A percentile compares a stretch with the other conserved stretches of the same genome.
phyloP scores from a whole-genome alignment of 1,140 invertebrate genomes.

The Hyles vespertilio region DNA sequence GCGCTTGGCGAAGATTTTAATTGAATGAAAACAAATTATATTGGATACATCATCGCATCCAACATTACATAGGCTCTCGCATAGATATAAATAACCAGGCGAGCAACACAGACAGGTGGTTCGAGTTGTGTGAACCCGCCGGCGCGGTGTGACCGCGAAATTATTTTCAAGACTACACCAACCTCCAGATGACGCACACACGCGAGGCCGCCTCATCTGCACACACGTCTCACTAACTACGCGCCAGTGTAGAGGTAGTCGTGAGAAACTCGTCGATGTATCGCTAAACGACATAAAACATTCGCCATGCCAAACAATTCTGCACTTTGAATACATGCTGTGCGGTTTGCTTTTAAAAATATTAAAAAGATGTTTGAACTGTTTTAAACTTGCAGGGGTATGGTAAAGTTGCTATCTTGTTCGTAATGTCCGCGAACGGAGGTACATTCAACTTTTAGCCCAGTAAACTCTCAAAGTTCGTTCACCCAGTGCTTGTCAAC shows the following conservation, averaged over 20 bases:
- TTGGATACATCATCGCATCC: background rate
- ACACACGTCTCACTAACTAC: constrained; percentile 58
- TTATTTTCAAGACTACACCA: constrained; percentile 75
- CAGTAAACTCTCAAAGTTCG: constrained; percentile 74
- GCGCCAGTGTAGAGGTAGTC: constrained; percentile 62
- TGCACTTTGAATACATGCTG: constrained; percentile 31
- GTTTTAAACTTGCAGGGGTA: constrained; percentile 32
- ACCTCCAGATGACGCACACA: constrained; percentile 56
- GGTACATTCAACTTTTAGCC: constrained; percentile 76
- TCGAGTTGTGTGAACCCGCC: constrained; percentile 70
- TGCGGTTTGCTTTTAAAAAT: constrained; percentile 32
- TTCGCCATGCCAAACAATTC: constrained; percentile 28
- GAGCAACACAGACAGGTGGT: constrained; percentile 70
- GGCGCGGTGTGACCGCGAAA: constrained; percentile 71
- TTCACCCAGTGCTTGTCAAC: constrained; percentile 75
- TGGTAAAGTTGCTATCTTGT: constrained; percentile 75
- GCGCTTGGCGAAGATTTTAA: background rate
- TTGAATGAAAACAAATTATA: background rate
- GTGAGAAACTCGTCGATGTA: constrained; percentile 67
- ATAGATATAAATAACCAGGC: constrained; percentile 74
- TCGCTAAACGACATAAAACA: constrained; percentile 38
- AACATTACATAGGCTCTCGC: constrained; percentile 59
- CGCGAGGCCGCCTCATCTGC: constrained; percentile 28
- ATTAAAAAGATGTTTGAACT: constrained; percentile 43
- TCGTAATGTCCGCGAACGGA: constrained; percentile 74